Percentiles rank a stretch among this genome's conserved stretches.
These are phyloP conservation scores for roundworm (Caenorhabditis elegans) DNA, from an alignment of 1,140 invertebrate species.

Conservation along the genomic window WBcel235 BX284605.5:12811001-12811500, in stretches of 20 bases:
- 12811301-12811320: not conserved
- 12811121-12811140: not conserved
- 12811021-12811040: not conserved
- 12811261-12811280: not conserved
- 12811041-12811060: conserved; percentile 14
- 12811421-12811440: not conserved
- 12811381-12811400: not conserved
- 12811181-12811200: too few relatives aligned
- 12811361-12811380: not conserved
- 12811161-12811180: not conserved
- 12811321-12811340: too few relatives aligned
- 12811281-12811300: too few relatives aligned
- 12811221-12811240: not conserved
- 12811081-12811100: not conserved
- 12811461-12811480: not conserved
- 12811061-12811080: conserved; percentile 13
- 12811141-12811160: conserved; percentile 4
- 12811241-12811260: not conserved
- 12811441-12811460: not conserved
- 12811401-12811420: conserved; percentile 10
- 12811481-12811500: not conserved
- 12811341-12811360: not conserved
- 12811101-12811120: not conserved
- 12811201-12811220: not conserved
- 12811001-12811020: not conserved